Conservation (phyloP, 2,888 invertebrate species). For the Prosopocoilus inquinatus region DNA sequence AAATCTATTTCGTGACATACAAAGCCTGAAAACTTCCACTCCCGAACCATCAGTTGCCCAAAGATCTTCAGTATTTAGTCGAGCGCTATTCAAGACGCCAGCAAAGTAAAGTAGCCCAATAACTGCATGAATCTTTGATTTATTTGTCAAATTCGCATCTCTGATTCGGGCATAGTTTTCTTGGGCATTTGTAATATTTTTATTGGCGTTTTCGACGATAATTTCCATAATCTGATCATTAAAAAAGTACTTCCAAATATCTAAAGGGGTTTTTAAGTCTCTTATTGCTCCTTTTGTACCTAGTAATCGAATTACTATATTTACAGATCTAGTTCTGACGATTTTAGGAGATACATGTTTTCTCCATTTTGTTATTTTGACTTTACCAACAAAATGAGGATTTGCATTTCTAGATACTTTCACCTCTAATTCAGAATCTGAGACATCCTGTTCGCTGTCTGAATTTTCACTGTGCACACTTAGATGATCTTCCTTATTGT, state of each 20-base stretch:
- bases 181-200: background rate
- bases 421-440: background rate
- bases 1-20: too few species aligned
- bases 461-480: background rate
- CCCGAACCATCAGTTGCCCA: too few species aligned
- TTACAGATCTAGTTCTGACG: slow-evolving; percentile 2
- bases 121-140: too few species aligned
- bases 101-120: background rate
- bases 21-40: too few species aligned
- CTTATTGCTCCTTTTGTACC: slow-evolving; percentile 3
- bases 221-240: background rate
- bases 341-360: background rate
- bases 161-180: too few species aligned
- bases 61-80: background rate
- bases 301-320: background rate
- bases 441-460: background rate
- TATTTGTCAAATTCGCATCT: too few species aligned
- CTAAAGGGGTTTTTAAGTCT: slow-evolving; percentile 1
- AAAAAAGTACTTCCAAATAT: slow-evolving; percentile 9
- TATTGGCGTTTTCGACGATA: background rate
- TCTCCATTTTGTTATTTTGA: slow-evolving; percentile 8
- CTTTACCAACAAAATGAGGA: slow-evolving; percentile 4
- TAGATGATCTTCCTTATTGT: background rate
- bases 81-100: background rate
- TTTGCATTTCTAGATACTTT: background rate